Percentiles rank a stretch among this genome's conserved stretches.
Evolutionary conservation across 2,888 invertebrate species (phyloP).

Genomic region (Reticulitermes lucifugus): DNA sequence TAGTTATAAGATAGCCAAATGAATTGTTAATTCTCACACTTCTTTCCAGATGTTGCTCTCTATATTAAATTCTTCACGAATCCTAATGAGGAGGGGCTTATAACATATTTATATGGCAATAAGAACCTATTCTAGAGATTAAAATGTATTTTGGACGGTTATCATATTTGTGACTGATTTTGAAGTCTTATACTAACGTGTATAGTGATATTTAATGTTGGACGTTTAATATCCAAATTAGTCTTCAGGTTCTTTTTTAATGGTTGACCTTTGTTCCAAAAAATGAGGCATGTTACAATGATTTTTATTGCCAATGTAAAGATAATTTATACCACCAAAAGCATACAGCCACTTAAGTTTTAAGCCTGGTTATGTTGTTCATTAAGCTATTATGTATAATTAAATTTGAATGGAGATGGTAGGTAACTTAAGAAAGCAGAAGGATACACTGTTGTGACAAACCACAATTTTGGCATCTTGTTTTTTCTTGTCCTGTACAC

Average conservation of each 20-base stretch:
- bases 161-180: conserved; percentile 31
- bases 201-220: conserved; percentile 5
- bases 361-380: background rate
- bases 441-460: conserved; percentile 16
- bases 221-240: conserved; percentile 9
- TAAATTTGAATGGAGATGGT: conserved; percentile 9
- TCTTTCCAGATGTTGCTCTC: background rate
- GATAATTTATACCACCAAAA: background rate
- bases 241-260: background rate
- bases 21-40: background rate
- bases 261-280: background rate
- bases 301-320: background rate
- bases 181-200: conserved; percentile 32
- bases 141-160: conserved; percentile 23
- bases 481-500: conserved; percentile 33
- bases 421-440: background rate
- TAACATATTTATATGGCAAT: conserved; percentile 11
- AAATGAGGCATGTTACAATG: background rate
- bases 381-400: background rate
- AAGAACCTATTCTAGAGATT: conserved; percentile 14
- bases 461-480: conserved; percentile 35
- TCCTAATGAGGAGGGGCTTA: background rate
- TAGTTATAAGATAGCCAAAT: background rate
- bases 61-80: background rate
- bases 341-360: background rate